Evolutionary conservation across 2,888 invertebrate species (phyloP), one percentile per base, ranked within the genome.

Genomic region (Agrotis exclamationis): DNA sequence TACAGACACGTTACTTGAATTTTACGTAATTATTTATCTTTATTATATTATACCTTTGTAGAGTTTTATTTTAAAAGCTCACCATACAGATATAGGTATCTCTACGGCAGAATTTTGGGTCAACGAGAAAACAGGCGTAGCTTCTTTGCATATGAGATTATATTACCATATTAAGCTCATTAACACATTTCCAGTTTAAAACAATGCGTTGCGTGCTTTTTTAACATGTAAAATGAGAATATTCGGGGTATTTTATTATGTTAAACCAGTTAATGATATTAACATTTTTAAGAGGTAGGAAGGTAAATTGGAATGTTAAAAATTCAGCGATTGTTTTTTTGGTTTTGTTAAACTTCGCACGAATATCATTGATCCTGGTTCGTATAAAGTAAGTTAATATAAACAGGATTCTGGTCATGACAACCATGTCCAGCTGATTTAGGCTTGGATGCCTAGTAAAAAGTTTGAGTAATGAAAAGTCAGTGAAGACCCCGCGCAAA

Each of bases 121-220:
- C 71, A 62, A 67, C 79, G 45, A 18, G 59, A 16, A 62, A 77
- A 69, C 54, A 68, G 59, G 66, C 64, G 18, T 51, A 22, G 60
- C 54, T 59, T 57, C 74, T 82, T 82, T 83, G 69, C 80, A 60
- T 69, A 83, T n/a, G 56, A 59, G 58, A 78, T 66, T 63, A 59
- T 67, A 79, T 80, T 80, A 70, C 57, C 83, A 79, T 83, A 67
- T 59, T 66, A 82, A 82, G 69, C 53, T 74, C 62, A 83, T 80
- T 71, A 70, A 64, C 66, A 71, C 63, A 65, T 72, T 79, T 82
- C 16, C 62, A 71, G 71, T 63, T 65, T 68, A 47, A 63, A 63
- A 70, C 66, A 76, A 78, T 59, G 68, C 56, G 63, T 57, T 67
- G 51, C 54, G 47, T 68, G 53, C 53, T 67, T 74, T n/a, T 80